Base-by-base conservation (phyloP, 2,113 vertebrate species). In the Hystrix cristata region DNA sequence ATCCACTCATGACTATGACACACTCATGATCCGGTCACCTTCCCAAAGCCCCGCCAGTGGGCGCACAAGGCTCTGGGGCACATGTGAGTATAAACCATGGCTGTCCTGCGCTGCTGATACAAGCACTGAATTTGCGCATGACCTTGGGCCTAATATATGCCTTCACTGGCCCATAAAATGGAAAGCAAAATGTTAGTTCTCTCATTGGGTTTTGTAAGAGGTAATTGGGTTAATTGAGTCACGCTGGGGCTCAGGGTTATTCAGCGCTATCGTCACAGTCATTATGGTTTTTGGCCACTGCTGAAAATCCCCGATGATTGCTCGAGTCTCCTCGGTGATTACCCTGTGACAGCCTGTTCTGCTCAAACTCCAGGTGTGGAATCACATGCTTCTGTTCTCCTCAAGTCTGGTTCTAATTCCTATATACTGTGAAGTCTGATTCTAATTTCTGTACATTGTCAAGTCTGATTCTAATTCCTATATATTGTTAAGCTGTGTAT, bases 191-290 rank as follows among this genome's bases (percentile, higher is more conserved):
- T 5, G 9, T 11, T 3, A 7, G 0, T 4, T 86, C 23, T 71
- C 7, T 29, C 19, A 19, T 0, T 14, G n/a, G 3, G 11, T 43
- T 55, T 62, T 59, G 0, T 8, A 46, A 51, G 34, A 51, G 7
- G 15, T 21, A 6, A 34, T 43, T 16, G 12, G 29, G 53, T 29
- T 55, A 72, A 82, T 5, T 48, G 18, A 16, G 3, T 46, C 25
- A 15, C 60, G 10, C 11, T 18, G 55, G 46, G 5, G n/a, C 43
- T 81, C 43, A 0, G 14, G 5, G 57, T 43, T 29, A 19, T 13
- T 62, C 27, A 14, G 4, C 9, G 3, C n/a, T 9, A 1, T 7
- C 64, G 57, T 0, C 13, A 5, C 23, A 10, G 2, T 46, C n/a
- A 29, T 69, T 9, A n/a, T 1, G 18, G 0, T 43, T 13, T 27